Base-by-base conservation (phyloP, 2,113 vertebrate species). In the Nanorana parkeri region DNA sequence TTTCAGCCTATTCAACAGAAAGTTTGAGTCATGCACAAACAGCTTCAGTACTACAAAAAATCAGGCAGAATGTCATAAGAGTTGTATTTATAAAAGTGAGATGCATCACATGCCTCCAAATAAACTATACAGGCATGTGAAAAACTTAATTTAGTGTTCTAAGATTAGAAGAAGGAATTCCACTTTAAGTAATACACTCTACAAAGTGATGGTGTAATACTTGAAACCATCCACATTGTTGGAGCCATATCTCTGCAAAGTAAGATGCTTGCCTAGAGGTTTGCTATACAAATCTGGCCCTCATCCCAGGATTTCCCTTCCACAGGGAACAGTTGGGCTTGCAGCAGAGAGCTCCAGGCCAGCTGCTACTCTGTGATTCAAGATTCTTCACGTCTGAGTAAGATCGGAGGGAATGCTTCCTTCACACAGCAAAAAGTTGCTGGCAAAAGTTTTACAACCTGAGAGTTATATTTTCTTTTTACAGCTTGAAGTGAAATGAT, bases 251-350 rank as follows among this genome's bases (percentile, higher is more conserved):
- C 19, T 81, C 52, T 54, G 24, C 72, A 20, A 73, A 47, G 58
- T 64, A 60, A 64, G 55, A 55, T 65, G 79, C 79, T 65, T 73
- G 79, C 65, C 79, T 65, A 60, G 79, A 36, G 79, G 68, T 17
- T 81, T 81, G 41, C 26, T 73, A 29, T 73, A 73, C 58, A 81
- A 73, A 65, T 64, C 55, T 81, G 79, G 79, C 79, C 79, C 26
- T 64, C 17, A 73, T 81, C 79, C 79, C 79, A 81, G 79, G 79
- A 81, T 81, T 81, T 81, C 68, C 79, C 69, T 55, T 81, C 68
- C 29, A 60, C 67, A 81, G 79, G 68, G 68, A 81, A 73, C 68
- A 81, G 68, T 73, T 73, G 79, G 47, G 58, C 41, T 65, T 65
- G 26, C 64, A 73, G 79, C 41, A 65, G 68, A 63, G 68, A n/a